Base-by-base conservation (phyloP, 2,113 vertebrate genomes). In the Ia io region DNA sequence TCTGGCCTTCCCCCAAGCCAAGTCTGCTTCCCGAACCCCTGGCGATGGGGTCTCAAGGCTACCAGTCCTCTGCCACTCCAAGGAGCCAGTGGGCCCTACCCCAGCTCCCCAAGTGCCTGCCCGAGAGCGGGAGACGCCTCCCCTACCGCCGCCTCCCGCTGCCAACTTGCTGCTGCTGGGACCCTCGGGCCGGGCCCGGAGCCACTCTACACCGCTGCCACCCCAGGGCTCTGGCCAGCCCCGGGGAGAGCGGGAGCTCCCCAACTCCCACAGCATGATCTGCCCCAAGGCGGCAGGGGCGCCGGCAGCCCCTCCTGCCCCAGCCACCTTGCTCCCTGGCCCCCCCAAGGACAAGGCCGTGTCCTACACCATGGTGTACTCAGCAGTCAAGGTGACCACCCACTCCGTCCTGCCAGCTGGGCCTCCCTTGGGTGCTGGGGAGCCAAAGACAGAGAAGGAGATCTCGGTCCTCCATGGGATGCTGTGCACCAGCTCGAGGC, bases 181-280 rank as follows among this genome's bases (percentile, higher is more conserved):
- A 98, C 99, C 92, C 96, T 99, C 63, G 49, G 99, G 95, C 96
- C 98, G 99, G 56, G 99, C 99, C 32, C 98, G 99, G 90, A 99
- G 99, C 98, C 99, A 99, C 98, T 99, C 99, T 0, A 99, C 99
- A 0, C 99, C 99, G 0, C 98, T 99, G 93, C 99, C 99, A 22
- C 99, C 99, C 9, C 99, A 99, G 97, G 98, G 99, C 84, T 98
- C 99, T 11, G 98, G 98, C 22, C 99, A 99, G 97, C 98, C 98
- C 95, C 98, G 98, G 89, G 98, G 99, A 86, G 98, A 98, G 2
- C 98, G 98, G 42, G 98, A 98, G 47, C 97, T 98, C 83, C 99
- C 99, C 49, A 98, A 98, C 1, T 98, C 98, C 49, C 99, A 99
- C 9, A 98, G 96, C 95, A 99, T 99, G 97, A 98, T 96, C 94